Evolutionary conservation across 2,888 invertebrate species (phyloP).

Genomic region (Palloptera scutellata): DNA sequence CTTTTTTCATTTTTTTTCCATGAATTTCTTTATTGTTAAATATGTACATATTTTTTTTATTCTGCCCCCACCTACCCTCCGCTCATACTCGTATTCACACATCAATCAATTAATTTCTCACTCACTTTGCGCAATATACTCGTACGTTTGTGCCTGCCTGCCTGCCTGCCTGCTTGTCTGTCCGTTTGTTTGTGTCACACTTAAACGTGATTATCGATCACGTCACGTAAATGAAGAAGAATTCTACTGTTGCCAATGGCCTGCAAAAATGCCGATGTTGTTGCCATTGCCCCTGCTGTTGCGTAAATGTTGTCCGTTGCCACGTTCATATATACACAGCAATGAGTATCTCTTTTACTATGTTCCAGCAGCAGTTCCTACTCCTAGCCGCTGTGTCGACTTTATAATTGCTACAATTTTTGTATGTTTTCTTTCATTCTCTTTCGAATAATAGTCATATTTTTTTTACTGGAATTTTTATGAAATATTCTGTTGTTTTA

Average conservation of each 20-base stretch:
- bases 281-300: conserved; percentile 10
- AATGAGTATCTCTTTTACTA: not conserved
- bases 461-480: not conserved
- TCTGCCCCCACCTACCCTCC: not conserved
- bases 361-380: not conserved
- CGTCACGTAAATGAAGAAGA: conserved; percentile 41
- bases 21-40: conserved; percentile 17
- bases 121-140: conserved; percentile 10
- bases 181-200: conserved; percentile 33
- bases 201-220: conserved; percentile 44
- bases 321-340: not conserved
- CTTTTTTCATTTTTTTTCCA: conserved; percentile 10
- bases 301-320: conserved; percentile 13
- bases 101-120: conserved; percentile 33
- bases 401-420: conserved; percentile 14
- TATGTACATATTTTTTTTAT: not conserved
- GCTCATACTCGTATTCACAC: conserved; percentile 24
- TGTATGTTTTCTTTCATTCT: conserved; percentile 24
- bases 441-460: too few relatives aligned
- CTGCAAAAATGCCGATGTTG: conserved; percentile 10
- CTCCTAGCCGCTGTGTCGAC: not conserved
- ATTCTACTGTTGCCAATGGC: conserved; percentile 37
- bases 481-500: too few relatives aligned
- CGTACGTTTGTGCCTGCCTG: conserved; percentile 1
- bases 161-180: conserved; percentile 3